Percentiles rank a stretch among this genome's conserved stretches.
These are phyloP conservation scores for Eleutherodactylus coqui DNA, from an alignment of 2,797 vertebrate species.

Conservation along the genomic window DNA sequence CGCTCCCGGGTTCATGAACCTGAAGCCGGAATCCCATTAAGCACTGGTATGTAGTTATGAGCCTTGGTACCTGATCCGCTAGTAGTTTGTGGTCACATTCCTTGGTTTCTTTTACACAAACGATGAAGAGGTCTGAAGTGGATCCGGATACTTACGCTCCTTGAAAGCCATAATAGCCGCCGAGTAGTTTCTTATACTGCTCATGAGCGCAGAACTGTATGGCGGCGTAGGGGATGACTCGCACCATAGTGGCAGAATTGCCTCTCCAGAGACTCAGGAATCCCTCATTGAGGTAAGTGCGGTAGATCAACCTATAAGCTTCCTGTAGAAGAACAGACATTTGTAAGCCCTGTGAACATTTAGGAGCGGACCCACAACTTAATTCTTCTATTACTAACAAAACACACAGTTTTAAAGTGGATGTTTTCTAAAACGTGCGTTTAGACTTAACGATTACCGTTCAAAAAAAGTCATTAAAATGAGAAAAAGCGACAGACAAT, in stretches of 20 bases:
- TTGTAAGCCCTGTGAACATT: background rate
- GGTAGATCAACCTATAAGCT: constrained; percentile 92
- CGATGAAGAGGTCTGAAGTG: background rate
- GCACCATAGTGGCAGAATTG: constrained; percentile 98
- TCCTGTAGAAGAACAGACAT: constrained; percentile 76
- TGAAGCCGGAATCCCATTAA: too few species aligned
- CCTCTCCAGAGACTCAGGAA: constrained; percentile 95
- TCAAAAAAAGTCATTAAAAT: too few species aligned
- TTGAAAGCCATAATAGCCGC: constrained; percentile 88
- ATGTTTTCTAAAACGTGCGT: too few species aligned
- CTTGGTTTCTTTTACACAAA: background rate
- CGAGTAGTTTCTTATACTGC: constrained; percentile 91
- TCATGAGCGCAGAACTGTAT: constrained; percentile 98
- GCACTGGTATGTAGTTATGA: too few species aligned
- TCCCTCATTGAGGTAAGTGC: constrained; percentile 91
- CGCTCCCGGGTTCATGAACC: too few species aligned
- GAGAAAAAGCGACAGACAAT: too few species aligned
- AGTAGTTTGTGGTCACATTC: too few species aligned
- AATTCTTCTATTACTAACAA: too few species aligned
- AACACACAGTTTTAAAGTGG: too few species aligned
- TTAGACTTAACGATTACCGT: too few species aligned
- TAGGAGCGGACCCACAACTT: background rate
- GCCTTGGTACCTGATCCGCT: too few species aligned
- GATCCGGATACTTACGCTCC: constrained; percentile 83
- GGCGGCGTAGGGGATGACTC: constrained; percentile 94